Conservation (phyloP, 1,140 invertebrate species). For the Venturia canescens region DNA sequence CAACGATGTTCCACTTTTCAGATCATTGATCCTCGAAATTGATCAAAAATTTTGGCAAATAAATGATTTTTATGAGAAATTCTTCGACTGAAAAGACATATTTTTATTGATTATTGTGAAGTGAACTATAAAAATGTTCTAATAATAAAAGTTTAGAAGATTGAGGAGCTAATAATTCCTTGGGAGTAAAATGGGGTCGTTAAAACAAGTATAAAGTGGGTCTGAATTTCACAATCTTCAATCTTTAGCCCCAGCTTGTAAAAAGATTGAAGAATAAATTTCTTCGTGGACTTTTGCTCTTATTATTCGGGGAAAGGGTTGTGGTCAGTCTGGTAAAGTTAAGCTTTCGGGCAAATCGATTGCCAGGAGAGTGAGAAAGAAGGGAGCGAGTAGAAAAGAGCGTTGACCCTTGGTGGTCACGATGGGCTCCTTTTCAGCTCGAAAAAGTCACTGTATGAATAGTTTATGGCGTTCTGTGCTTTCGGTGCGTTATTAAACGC, state of each 20-base stretch:
- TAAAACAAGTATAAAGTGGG: background rate
- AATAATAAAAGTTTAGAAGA: background rate
- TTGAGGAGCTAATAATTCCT: too few relatives aligned
- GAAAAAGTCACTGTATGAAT: background rate
- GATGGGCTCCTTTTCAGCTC: background rate
- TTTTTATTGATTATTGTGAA: too few relatives aligned
- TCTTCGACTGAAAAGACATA: too few relatives aligned
- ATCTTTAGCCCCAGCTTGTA: background rate
- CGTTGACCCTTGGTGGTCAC: background rate
- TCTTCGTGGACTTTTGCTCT: background rate
- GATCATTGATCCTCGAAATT: too few relatives aligned
- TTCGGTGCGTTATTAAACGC: background rate
- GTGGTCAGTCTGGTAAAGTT: background rate
- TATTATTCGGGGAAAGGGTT: background rate
- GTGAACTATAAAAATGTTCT: too few relatives aligned
- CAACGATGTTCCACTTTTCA: too few relatives aligned
- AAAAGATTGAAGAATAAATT: background rate
- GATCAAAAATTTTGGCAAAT: too few relatives aligned
- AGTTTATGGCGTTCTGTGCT: background rate
- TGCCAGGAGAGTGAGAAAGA: background rate
- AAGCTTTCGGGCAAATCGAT: constrained; percentile 28
- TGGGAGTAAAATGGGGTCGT: background rate
- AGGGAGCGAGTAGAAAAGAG: background rate
- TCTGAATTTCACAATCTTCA: background rate
- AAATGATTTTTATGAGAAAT: too few relatives aligned